Base-by-base conservation (phyloP, 2,797 vertebrate genomes). In the Alauda arvensis region DNA sequence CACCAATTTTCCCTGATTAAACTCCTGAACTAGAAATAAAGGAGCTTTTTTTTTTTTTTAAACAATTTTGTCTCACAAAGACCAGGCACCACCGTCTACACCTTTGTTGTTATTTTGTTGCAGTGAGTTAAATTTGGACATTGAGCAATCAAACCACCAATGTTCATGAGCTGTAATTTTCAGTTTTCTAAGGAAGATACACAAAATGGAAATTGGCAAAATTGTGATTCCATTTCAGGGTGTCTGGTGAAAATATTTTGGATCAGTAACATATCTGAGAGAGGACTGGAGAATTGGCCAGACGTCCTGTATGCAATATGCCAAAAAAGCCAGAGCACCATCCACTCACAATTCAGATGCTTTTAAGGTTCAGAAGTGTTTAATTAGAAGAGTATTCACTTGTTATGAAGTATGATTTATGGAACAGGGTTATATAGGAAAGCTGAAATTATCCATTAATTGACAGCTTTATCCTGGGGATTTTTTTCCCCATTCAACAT, bases 241-340 rank as follows among this genome's bases (percentile, higher is more conserved):
- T 94, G 96, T 96, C 96, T 97, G 93, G 91, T 96, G 93, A 95
- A 97, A 97, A 96, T 96, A 95, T 94, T 96, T 96, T 96, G 94
- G 94, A 96, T 94, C 70, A 1, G 92, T 93, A 96, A 96, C 78
- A 49, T 92, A 96, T 96, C 95, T 94, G 91, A 97, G 94, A 95
- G 93, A 88, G 93, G 95, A 95, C 93, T 92, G 72, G 78, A 95
- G 94, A 93, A 75, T 77, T 96, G 88, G 91, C 93, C 88, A 97
- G 95, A 96, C 91, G 10, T 87, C 88, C 88, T 75, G 40, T 24
- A 51, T 49, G 29, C 33, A 94, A 93, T 59, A 48, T 94, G 94
- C 95, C 96, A 96, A 92, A 80, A 87, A 86, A 96, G 70, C 85
- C 89, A 87, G 55, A 94, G 74, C 51, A 93, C 70, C 82, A 86